A percentile compares a stretch with the other conserved stretches of the same genome.
These are phyloP conservation scores for Ageneiosus marmoratus DNA, from an alignment of 2,113 vertebrate species.

Conservation along the genomic window DNA sequence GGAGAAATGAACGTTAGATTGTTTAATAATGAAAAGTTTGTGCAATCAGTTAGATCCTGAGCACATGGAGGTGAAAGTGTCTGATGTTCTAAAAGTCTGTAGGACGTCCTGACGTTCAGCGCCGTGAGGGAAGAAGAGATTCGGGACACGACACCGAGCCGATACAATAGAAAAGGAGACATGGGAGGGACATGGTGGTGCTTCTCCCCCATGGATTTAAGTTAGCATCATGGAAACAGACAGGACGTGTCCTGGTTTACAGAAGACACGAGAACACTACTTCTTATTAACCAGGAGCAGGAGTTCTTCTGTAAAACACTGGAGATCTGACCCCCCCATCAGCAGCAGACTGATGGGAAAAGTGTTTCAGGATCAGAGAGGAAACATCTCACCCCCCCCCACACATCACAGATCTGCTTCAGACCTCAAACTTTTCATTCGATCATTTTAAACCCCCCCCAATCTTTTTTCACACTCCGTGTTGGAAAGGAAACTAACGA, in stretches of 20 bases:
- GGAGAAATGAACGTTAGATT: neutral
- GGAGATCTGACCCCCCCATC: no score
- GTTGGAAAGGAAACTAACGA: no score
- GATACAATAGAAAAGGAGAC: neutral
- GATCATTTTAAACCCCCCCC: no score
- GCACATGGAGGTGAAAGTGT: neutral
- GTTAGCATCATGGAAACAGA: neutral
- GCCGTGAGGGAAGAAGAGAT: neutral
- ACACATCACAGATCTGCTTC: no score
- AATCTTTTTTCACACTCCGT: no score
- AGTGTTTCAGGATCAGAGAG: no score
- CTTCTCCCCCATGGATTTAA: neutral
- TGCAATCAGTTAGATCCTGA: neutral
- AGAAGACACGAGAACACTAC: neutral
- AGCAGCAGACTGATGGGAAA: no score
- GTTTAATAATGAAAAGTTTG: neutral
- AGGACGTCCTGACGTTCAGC: neutral
- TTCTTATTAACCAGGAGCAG: neutral
- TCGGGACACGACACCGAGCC: neutral
- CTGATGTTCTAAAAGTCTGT: neutral
- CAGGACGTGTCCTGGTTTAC: conserved; percentile 10
- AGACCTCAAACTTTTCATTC: no score
- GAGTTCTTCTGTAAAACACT: neutral
- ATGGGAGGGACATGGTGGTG: neutral
- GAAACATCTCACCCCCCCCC: no score